Conservation (phyloP, 2,797 vertebrate species). For the Peromyscus melanophrys region DNA sequence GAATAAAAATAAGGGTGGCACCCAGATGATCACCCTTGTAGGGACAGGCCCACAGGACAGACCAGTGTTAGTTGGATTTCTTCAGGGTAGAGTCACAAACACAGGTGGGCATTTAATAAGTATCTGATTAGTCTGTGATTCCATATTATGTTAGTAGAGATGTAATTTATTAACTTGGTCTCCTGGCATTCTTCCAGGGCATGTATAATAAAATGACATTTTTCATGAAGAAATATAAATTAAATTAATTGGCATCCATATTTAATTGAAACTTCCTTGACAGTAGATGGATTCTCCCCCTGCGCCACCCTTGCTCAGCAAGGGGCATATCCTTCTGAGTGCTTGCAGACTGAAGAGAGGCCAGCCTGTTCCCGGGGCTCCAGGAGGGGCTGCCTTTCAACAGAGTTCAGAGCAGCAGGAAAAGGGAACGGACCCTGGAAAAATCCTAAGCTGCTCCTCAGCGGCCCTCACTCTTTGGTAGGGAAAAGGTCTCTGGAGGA, state of each 20-base stretch:
- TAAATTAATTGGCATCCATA: slow-evolving; percentile 82
- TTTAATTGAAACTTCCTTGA: slow-evolving; percentile 82
- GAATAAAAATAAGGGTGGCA: not conserved
- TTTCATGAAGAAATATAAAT: slow-evolving; percentile 83
- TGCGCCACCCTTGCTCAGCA: slow-evolving; percentile 61
- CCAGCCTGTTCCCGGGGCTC: slow-evolving; percentile 32
- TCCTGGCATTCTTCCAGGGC: slow-evolving; percentile 78
- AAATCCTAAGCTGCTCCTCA: slow-evolving; percentile 13
- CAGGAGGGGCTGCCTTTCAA: slow-evolving; percentile 64
- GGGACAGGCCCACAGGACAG: not conserved
- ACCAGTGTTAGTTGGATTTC: slow-evolving; percentile 46
- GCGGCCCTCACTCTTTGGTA: not conserved
- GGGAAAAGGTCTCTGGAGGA: not conserved
- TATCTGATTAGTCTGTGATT: slow-evolving; percentile 74
- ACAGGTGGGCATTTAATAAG: slow-evolving; percentile 82
- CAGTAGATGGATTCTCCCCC: slow-evolving; percentile 68
- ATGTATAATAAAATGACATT: slow-evolving; percentile 78
- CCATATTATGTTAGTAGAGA: slow-evolving; percentile 72
- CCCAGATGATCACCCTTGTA: not conserved
- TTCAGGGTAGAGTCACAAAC: slow-evolving; percentile 32
- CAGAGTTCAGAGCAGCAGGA: slow-evolving; percentile 10
- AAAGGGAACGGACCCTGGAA: slow-evolving; percentile 62
- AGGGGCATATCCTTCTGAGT: slow-evolving; percentile 72
- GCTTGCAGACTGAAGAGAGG: slow-evolving; percentile 52
- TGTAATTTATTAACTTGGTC: slow-evolving; percentile 78